These are phyloP conservation scores for Galagoides demidoff DNA, from an alignment of 2,797 vertebrate genomes.

Conservation along the genomic window DNA sequence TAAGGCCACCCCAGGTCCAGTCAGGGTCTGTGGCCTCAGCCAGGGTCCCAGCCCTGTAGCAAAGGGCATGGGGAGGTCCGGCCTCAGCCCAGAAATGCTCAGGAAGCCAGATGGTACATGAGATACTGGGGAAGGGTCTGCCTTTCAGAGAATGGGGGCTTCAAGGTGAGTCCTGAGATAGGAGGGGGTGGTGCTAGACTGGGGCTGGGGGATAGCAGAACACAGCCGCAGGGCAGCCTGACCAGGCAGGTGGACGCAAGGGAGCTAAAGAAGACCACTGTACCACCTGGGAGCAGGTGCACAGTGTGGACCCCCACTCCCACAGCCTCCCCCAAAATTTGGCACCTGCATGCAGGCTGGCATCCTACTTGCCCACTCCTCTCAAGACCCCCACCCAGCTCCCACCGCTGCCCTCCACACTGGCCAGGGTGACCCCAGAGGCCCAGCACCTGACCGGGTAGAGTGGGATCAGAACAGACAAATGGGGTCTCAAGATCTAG, in stretches of 20 bases:
- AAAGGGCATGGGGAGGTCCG: accelerated
- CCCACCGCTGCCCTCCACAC: not conserved
- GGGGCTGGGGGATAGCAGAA: not conserved
- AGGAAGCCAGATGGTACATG: not conserved
- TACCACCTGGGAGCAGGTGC: not conserved
- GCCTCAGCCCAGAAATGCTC: not conserved
- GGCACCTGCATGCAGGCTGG: not conserved
- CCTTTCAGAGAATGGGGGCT: not conserved
- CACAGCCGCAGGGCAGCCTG: not conserved
- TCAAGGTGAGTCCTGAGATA: not conserved
- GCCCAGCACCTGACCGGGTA: not conserved
- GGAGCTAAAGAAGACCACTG: not conserved
- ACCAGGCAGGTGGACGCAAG: not conserved
- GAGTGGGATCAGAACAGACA: not conserved
- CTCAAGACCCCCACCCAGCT: not conserved
- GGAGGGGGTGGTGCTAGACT: not conserved
- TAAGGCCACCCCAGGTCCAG: no score
- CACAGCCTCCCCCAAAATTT: not conserved
- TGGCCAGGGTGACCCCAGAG: not conserved
- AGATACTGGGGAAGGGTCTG: no score
- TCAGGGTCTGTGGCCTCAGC: not conserved
- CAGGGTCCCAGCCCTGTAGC: not conserved
- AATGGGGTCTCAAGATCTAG: not conserved
- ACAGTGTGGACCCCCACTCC: accelerated
- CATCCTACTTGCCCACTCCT: not conserved